Evolutionary conservation across 1,140 invertebrate species (phyloP).

Genomic region (Acromyrmex charruanus): DNA sequence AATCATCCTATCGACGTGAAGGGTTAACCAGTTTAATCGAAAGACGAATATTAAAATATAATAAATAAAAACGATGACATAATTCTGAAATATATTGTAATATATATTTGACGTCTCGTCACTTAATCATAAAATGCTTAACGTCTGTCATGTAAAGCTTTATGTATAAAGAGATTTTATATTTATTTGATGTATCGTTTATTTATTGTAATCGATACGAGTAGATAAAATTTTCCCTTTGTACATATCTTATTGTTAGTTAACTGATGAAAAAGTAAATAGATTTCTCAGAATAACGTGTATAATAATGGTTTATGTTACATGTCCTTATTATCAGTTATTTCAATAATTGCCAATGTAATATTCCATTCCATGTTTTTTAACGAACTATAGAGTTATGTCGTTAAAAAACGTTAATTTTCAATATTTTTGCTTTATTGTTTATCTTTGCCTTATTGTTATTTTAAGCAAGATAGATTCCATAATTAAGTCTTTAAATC

Average conservation of each 20-base stretch:
- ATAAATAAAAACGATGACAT: constrained; percentile 9
- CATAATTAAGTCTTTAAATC: not conserved
- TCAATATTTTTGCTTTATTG: not conserved
- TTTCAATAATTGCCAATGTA: constrained; percentile 26
- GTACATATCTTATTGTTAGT: not conserved
- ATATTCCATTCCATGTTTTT: not conserved
- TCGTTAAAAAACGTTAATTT: constrained; percentile 1
- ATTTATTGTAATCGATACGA: not conserved
- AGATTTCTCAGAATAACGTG: constrained; percentile 19
- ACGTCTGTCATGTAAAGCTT: constrained; percentile 11
- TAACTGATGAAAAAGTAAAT: constrained; percentile 4
- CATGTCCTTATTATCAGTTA: constrained; percentile 33
- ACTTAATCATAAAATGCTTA: constrained; percentile 39
- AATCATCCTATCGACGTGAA: constrained; percentile 34
- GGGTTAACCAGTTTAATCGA: constrained; percentile 36
- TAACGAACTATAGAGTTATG: too few relatives aligned
- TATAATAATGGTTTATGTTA: constrained; percentile 10
- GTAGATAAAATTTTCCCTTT: constrained; percentile 20
- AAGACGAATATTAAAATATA: constrained; percentile 25
- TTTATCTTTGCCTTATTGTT: not conserved
- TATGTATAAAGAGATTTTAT: constrained; percentile 34
- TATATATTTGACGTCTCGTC: not conserved
- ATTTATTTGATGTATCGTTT: constrained; percentile 8
- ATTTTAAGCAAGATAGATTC: constrained; percentile 3
- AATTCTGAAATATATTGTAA: constrained; percentile 15